A percentile compares a stretch with the other conserved stretches of the same genome.
These are phyloP conservation scores for Apodemia zela DNA, from an alignment of 2,888 invertebrate species.

Conservation along the genomic window DNA sequence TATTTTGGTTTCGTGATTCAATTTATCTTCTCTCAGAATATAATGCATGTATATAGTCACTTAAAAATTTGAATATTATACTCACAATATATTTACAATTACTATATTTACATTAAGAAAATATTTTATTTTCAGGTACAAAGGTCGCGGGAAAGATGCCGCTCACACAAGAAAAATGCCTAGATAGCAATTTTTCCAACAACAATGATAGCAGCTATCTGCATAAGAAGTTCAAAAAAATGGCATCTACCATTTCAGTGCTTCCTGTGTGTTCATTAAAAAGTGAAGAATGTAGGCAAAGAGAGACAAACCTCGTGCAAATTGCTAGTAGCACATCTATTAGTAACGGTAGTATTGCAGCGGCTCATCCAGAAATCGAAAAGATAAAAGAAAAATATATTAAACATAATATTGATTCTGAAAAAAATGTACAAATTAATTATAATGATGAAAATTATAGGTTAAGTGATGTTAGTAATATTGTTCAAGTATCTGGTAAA, in stretches of 20 bases:
- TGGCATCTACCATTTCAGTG: conserved; percentile 82
- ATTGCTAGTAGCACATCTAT: conserved; percentile 56
- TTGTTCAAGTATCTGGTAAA: conserved; percentile 74
- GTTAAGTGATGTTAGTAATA: conserved; percentile 72
- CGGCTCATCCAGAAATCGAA: conserved; percentile 71
- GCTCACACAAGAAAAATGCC: conserved; percentile 74
- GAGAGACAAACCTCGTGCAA: conserved; percentile 52
- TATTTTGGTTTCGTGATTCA: too few species aligned
- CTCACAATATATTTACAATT: background rate
- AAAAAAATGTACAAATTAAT: conserved; percentile 79
- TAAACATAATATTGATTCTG: conserved; percentile 49
- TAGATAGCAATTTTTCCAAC: conserved; percentile 70
- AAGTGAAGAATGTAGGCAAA: conserved; percentile 54
- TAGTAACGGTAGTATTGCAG: conserved; percentile 69
- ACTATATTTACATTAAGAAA: conserved; percentile 4
- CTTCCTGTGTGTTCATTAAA: conserved; percentile 56
- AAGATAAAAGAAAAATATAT: conserved; percentile 59
- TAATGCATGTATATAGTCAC: too few species aligned
- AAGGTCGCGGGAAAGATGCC: conserved; percentile 69
- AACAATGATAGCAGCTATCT: conserved; percentile 88
- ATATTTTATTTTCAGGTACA: conserved; percentile 57
- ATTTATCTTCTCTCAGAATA: too few species aligned
- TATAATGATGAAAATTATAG: conserved; percentile 69
- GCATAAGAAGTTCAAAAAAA: conserved; percentile 96
- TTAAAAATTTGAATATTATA: too few species aligned